Evolutionary conservation across 1,140 invertebrate genomes (phyloP).

Genomic region (Diachasmimorpha longicaudata): DNA sequence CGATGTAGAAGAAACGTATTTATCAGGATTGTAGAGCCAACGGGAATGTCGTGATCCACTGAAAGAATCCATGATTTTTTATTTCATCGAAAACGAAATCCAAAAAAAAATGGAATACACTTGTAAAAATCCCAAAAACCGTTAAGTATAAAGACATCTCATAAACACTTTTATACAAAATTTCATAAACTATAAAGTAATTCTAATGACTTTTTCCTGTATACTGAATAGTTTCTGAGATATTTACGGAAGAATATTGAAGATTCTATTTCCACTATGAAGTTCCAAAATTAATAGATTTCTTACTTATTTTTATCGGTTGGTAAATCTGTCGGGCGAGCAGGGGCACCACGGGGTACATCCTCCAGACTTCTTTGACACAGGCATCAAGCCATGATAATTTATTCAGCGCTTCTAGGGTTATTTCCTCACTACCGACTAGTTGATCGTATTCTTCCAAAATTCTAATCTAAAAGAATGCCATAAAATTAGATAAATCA

Average conservation of each 20-base stretch:
- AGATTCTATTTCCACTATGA: neutral
- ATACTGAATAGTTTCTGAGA: neutral
- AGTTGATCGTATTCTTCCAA: constrained; percentile 63
- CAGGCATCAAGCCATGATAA: constrained; percentile 64
- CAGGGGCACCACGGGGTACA: constrained; percentile 66
- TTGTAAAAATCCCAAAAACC: neutral
- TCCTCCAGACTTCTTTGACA: constrained; percentile 59
- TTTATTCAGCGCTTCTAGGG: constrained; percentile 58
- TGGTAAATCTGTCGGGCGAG: constrained; percentile 61
- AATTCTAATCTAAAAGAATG: constrained; percentile 61
- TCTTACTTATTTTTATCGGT: constrained; percentile 48
- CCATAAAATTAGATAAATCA: neutral
- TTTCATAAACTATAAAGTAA: neutral
- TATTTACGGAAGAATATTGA: neutral
- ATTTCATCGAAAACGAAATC: too few relatives aligned
- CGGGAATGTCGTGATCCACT: constrained; percentile 47
- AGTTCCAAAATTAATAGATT: neutral
- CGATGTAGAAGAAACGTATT: constrained; percentile 63
- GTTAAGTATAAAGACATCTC: neutral
- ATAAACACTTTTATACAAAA: neutral
- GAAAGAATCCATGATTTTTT: constrained; percentile 25
- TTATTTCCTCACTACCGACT: constrained; percentile 52
- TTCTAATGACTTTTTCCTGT: neutral
- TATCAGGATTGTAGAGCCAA: constrained; percentile 48
- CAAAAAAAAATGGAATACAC: constrained; percentile 12